Base-by-base conservation (phyloP, 2,888 invertebrate genomes). In the Hydraecia micacea region DNA sequence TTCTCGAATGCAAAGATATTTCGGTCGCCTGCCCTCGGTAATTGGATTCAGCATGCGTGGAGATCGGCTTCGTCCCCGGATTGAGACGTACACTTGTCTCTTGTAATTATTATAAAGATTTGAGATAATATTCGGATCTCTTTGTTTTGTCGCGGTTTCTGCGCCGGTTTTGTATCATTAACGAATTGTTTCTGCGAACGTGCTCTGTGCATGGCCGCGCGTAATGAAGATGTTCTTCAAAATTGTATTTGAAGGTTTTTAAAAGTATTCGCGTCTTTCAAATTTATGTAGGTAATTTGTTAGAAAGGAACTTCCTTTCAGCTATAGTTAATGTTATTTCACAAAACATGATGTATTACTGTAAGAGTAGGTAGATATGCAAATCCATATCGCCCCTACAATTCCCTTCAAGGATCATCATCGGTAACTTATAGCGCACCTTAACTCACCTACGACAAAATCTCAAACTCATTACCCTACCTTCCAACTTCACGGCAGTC, bases 31-130 rank as follows among this genome's bases (percentile, higher is more conserved):
- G 89, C 89, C 83, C 87, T 86, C 91, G 88, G 94, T 96, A 96
- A 96, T 96, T 96, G 96, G 95, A 93, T 93, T 93, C 93, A 90
- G 92, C 90, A 90, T 90, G 91, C 91, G 92, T 91, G 90, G 85
- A 81, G 81, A 84, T 82, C 78, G 80, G 80, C 83, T 32, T 78
- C 88, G 81, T 85, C 87, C 81, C 73, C 81, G 91, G 93, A 96
- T 96, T 96, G 95, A 96, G 96, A 93, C 94, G 94, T 96, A 92
- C 91, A 90, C 86, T 87, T 92, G 95, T 94, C 94, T 89, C 91
- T 92, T 93, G 94, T 95, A 95, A 96, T 96, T 96, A 96, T 96
- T 96, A 95, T 95, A 95, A 95, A 95, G 96, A 96, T 96, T 91
- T 89, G 88, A 93, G 96, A 96, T 96, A 95, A 93, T 90, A 92